Conservation (phyloP, 2,797 vertebrate genomes). For the Pseudochirops corinnae region DNA sequence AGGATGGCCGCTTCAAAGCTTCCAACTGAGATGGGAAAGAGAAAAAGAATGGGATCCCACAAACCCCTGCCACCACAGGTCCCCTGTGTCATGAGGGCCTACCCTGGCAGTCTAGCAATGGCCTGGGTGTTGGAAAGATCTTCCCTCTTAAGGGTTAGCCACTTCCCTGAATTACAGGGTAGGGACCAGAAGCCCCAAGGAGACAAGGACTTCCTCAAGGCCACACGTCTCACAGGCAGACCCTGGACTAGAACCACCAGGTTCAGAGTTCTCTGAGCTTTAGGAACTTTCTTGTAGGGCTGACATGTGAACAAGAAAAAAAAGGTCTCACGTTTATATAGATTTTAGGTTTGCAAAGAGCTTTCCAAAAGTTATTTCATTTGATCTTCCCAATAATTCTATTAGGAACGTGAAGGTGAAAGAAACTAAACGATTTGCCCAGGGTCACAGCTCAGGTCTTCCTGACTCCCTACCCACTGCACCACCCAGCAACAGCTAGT, state of each 20-base stretch:
- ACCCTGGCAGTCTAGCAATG: neutral
- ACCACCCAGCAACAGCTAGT: neutral
- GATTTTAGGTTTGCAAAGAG: neutral
- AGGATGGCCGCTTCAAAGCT: slow-evolving; percentile 90
- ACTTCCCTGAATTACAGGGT: neutral
- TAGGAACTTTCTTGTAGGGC: neutral
- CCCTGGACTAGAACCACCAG: neutral
- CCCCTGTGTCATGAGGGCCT: neutral
- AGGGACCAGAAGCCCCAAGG: neutral
- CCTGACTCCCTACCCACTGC: neutral
- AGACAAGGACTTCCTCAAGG: neutral
- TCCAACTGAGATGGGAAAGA: slow-evolving; percentile 84
- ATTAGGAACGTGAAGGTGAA: neutral
- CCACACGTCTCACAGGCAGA: neutral
- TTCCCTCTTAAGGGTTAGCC: neutral
- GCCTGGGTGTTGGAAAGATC: neutral
- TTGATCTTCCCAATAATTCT: neutral
- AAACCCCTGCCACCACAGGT: neutral
- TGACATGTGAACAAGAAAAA: neutral
- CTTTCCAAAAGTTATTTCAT: neutral
- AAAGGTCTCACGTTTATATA: neutral
- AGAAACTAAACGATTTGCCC: neutral
- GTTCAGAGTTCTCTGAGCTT: neutral
- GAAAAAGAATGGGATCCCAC: neutral
- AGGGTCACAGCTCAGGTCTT: neutral